Base-by-base conservation (phyloP, 2,797 vertebrate genomes). In the Streptopelia turtur region DNA sequence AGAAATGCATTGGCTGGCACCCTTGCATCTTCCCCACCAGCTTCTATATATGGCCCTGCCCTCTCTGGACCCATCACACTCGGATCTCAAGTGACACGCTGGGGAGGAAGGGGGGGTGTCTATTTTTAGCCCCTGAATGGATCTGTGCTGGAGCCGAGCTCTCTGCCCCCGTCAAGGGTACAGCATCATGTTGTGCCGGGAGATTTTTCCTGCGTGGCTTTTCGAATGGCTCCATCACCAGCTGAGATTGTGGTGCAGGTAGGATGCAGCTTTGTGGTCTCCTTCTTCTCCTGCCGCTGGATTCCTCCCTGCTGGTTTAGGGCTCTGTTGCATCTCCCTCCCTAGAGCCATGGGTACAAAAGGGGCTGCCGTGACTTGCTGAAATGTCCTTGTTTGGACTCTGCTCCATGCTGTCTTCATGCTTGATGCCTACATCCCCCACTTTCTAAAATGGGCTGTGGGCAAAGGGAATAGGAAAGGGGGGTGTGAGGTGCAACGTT, bases 81-180 rank as follows among this genome's bases (percentile, higher is more conserved):
- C 5, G 0, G 27, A n/a, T 79, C 93, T 96, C 96, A 93, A 83
- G 90, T 97, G 97, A 94, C 96, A 70, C 37, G 1, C 47, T 4
- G 35, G 37, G 41, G 76, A 66, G 84, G 84, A 74, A 35, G 24
- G 27, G 21, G 6, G 28, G 33, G 45, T 12, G 11, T 27, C 13
- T 97, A 97, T 95, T 97, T 97, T 97, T 89, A 90, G 71, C 17
- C 11, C 43, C 68, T 86, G 84, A 96, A 97, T 94, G 95, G 87
- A 13, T 78, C 52, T 5, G 49, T 71, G 82, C 90, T 41, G 75
- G 53, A 87, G 95, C 80, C 10, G 16, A 69, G 35, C 87, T 78
- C 92, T 71, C 69, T 87, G 93, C 72, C 79, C 91, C 84, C 24
- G 4, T 23, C 89, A 35, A 91, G 95, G 94, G 79, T 30, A 60